Percentiles rank a stretch among this genome's conserved stretches.
phyloP scores from a whole-genome alignment of 2,888 invertebrate genomes.

The Tanypteryx hageni region DNA sequence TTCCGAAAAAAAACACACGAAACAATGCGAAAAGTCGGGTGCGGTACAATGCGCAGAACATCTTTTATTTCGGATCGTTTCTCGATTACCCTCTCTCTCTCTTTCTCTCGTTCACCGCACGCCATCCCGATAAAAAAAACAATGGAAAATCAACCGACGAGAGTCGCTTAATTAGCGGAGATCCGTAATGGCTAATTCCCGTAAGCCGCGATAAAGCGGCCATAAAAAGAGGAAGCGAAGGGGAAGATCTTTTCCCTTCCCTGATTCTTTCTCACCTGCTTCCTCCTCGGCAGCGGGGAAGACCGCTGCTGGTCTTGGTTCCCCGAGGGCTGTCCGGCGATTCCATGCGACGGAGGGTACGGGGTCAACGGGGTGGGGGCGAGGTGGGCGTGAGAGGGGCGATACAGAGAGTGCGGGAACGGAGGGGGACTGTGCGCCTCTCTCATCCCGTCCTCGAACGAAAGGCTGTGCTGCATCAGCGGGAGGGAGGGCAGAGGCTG shows the following conservation, averaged over 20 bases:
- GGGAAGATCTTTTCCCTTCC: not conserved
- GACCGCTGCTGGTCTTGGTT: slow-evolving; percentile 65
- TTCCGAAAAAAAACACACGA: too few species aligned
- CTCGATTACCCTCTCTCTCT: too few species aligned
- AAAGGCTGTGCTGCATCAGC: slow-evolving; percentile 75
- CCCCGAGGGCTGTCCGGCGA: slow-evolving; percentile 69
- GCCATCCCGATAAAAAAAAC: too few species aligned
- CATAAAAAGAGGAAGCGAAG: not conserved
- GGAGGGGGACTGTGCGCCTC: slow-evolving; percentile 13
- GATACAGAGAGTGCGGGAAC: not conserved
- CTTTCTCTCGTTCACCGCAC: too few species aligned
- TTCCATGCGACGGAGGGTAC: slow-evolving; percentile 70
- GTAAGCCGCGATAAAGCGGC: not conserved
- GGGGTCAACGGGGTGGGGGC: not conserved
- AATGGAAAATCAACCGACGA: too few species aligned
- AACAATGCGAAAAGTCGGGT: too few species aligned
- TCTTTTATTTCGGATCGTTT: too few species aligned
- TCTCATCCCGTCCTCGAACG: slow-evolving; percentile 80
- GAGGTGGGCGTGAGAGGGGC: slow-evolving; percentile 8
- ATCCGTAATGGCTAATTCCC: not conserved
- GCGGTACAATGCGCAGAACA: too few species aligned
- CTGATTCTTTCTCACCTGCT: slow-evolving; percentile 75
- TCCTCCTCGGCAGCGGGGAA: slow-evolving; percentile 79
- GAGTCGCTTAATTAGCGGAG: too few species aligned
- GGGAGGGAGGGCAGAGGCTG: slow-evolving; percentile 70